Conservation (phyloP, 2,888 invertebrate species). For the Norana najaformis region DNA sequence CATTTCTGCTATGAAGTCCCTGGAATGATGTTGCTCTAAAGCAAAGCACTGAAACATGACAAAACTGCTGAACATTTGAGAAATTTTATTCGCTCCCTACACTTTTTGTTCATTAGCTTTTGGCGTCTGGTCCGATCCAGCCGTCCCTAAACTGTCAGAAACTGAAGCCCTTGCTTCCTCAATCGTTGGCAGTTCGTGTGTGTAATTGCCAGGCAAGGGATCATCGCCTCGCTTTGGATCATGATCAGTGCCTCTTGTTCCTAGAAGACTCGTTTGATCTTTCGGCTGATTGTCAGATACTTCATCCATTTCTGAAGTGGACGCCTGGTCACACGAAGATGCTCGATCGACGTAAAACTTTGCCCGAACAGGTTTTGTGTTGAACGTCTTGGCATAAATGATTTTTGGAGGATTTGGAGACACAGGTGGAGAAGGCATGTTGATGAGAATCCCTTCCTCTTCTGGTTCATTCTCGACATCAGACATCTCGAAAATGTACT, state of each 20-base stretch:
- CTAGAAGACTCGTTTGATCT: not conserved
- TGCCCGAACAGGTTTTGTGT: not conserved
- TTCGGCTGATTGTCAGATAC: not conserved
- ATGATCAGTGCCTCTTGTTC: not conserved
- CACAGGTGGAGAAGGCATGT: not conserved
- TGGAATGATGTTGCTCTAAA: not conserved
- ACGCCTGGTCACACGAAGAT: not conserved
- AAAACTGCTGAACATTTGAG: conserved; percentile 13
- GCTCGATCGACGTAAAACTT: not conserved
- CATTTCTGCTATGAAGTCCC: not conserved
- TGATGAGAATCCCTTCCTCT: not conserved
- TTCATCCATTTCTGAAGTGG: not conserved
- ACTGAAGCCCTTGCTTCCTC: not conserved
- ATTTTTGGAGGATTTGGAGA: not conserved
- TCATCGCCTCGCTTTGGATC: not conserved
- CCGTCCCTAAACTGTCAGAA: conserved; percentile 14
- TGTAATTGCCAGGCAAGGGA: not conserved
- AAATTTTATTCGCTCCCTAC: not conserved
- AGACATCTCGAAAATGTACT: conserved; percentile 27
- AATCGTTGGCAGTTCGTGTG: not conserved
- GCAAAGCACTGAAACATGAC: not conserved
- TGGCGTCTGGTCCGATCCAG: not conserved
- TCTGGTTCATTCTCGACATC: conserved; percentile 22
- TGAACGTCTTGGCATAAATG: not conserved
- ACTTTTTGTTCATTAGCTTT: not conserved